Evolutionary conservation across 2,888 invertebrate genomes (phyloP).

Genomic region (Synanthedon formicaeformis): DNA sequence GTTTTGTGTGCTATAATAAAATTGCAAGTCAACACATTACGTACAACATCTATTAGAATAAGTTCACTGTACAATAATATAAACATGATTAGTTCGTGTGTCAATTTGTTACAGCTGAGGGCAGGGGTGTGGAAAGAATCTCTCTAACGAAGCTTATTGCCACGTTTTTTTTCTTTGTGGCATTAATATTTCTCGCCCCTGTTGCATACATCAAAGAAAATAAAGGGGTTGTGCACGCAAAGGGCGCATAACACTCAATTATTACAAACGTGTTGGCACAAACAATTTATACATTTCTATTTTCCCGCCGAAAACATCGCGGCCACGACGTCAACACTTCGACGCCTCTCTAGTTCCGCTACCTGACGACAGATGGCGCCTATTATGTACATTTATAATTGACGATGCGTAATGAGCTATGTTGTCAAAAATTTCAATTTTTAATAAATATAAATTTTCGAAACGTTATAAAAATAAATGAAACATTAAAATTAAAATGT

Average conservation of each 20-base stretch:
- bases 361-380: conserved; percentile 62
- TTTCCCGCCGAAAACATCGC: conserved; percentile 10
- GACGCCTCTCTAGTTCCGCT: conserved; percentile 26
- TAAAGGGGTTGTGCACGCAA: conserved; percentile 55
- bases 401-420: conserved; percentile 41
- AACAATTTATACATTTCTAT: conserved; percentile 54
- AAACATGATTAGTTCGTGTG: conserved; percentile 49
- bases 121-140: conserved; percentile 51
- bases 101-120: conserved; percentile 36
- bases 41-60: conserved; percentile 46
- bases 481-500: conserved; percentile 11
- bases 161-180: conserved; percentile 44
- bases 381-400: conserved; percentile 38
- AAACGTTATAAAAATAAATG: too few species aligned
- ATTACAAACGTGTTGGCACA: conserved; percentile 64
- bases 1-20: conserved; percentile 26
- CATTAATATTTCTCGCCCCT: conserved; percentile 64
- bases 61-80: conserved; percentile 49
- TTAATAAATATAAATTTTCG: too few species aligned
- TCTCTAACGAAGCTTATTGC: conserved; percentile 60
- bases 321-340: conserved; percentile 2
- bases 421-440: conserved; percentile 6
- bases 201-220: conserved; percentile 65
- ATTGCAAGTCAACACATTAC: conserved; percentile 24
- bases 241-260: conserved; percentile 61